Evolutionary conservation across 2,888 invertebrate species (phyloP), one percentile per base, ranked within the genome.

Genomic region (Drosophila eohydei): DNA sequence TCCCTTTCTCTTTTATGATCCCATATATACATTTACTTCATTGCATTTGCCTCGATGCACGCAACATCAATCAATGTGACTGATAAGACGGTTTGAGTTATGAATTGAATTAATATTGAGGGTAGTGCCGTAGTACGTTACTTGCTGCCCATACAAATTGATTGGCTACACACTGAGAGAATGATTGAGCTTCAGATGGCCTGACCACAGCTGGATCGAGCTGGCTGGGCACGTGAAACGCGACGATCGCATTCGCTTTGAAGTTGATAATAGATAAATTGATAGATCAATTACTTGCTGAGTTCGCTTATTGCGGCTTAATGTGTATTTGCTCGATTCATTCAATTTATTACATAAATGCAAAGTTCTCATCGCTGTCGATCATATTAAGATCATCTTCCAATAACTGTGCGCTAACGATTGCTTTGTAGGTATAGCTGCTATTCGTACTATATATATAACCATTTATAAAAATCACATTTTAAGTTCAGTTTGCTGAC

Each of bases 61-160:
- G 84, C 88, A 70, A 82, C 83, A 89, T 88, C 86, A 83, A 84
- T 89, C 83, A 85, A 77, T 81, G 55, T 71, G 67, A 67, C 66
- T 78, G 88, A 89, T 84, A 89, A 88, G 72, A 71, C 71, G 63
- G 56, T 78, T 89, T 88, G 86, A 85, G 72, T 88, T 88, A 88
- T 88, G 88, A 85, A 89, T 88, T 80, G 74, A 88, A 82, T 87
- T 73, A 70, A 74, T 79, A 59, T 55, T 41, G 52, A 51, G 56
- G 48, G 58, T 58, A 59, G 58, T 59, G 56, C 52, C 56, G 1
- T 21, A 16, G 58, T 48, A 28, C 3, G 12, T 60, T 43, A 38
- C 51, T 63, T 36, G 57, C 60, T 64, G 80, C 30, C 52, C 72
- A 43, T 52, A 59, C 41, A 52, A 71, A 78, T 69, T 66, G 74